phyloP scores from a whole-genome alignment of 2,113 vertebrate genomes.

The Isichthys henryi region DNA sequence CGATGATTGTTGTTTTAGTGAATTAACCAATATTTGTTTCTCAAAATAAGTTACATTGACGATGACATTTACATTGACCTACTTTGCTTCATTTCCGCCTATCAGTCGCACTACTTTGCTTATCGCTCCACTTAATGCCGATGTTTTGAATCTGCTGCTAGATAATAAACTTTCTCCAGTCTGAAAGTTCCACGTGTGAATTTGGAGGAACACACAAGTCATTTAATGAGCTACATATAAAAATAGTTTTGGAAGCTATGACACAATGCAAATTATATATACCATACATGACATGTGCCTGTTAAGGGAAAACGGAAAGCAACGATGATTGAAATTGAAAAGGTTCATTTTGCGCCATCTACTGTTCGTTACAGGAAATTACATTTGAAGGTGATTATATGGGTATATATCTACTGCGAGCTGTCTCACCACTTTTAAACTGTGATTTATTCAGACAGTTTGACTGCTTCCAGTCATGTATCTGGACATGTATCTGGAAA shows the following conservation, averaged over 20 bases:
- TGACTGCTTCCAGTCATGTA: slow-evolving; percentile 1
- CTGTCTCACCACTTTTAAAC: background rate
- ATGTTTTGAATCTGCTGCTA: background rate
- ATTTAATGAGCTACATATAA: background rate
- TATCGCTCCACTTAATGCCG: background rate
- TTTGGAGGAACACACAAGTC: background rate
- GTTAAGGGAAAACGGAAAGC: background rate
- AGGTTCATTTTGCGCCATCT: slow-evolving; percentile 37
- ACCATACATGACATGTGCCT: background rate
- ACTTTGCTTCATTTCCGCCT: background rate
- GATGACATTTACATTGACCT: background rate
- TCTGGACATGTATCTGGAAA: slow-evolving; percentile 11
- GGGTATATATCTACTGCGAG: background rate
- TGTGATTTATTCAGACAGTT: background rate
- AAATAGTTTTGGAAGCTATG: background rate
- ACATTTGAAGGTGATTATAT: background rate
- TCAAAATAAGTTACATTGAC: background rate
- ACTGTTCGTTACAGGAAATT: slow-evolving; percentile 17
- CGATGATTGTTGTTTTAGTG: background rate
- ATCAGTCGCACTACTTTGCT: background rate
- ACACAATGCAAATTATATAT: background rate
- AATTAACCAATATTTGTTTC: background rate
- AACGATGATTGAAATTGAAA: background rate
- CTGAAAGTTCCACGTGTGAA: background rate
- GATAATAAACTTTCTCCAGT: background rate